phyloP scores from a whole-genome alignment of 2,797 vertebrate genomes.

The Phoxinus dragarum region DNA sequence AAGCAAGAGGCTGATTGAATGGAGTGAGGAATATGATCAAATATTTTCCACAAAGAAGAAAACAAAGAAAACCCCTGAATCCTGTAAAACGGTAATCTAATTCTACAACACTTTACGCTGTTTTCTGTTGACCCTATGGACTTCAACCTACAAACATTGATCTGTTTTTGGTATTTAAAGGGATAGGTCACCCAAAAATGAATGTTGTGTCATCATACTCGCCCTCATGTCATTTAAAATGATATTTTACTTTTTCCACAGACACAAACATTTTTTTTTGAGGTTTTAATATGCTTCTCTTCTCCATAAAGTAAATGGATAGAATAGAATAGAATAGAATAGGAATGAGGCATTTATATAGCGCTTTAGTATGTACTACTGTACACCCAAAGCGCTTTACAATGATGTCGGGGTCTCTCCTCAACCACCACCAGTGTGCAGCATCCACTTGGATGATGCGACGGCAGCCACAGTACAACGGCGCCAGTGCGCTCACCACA shows the following conservation, averaged over 20 bases:
- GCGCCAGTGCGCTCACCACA: no score
- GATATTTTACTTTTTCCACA: background rate
- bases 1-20: conserved; percentile 92
- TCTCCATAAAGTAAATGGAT: background rate
- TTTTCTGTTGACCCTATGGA: background rate
- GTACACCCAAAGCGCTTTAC: no score
- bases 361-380: no score
- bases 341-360: no score
- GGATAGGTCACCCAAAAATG: background rate
- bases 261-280: background rate
- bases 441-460: no score
- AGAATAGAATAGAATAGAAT: no score
- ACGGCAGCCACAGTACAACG: no score
- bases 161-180: background rate
- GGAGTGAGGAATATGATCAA: conserved; percentile 90
- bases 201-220: background rate
- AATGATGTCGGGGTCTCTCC: no score
- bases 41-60: conserved; percentile 92
- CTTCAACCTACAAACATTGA: background rate
- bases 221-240: background rate
- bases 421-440: no score
- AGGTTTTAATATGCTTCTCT: background rate
- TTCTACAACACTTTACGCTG: background rate
- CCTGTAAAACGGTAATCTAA: conserved; percentile 69
- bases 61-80: conserved; percentile 82